These are phyloP conservation scores for Chrysocyon brachyurus DNA, from an alignment of 2,797 vertebrate species.

Conservation along the genomic window DNA sequence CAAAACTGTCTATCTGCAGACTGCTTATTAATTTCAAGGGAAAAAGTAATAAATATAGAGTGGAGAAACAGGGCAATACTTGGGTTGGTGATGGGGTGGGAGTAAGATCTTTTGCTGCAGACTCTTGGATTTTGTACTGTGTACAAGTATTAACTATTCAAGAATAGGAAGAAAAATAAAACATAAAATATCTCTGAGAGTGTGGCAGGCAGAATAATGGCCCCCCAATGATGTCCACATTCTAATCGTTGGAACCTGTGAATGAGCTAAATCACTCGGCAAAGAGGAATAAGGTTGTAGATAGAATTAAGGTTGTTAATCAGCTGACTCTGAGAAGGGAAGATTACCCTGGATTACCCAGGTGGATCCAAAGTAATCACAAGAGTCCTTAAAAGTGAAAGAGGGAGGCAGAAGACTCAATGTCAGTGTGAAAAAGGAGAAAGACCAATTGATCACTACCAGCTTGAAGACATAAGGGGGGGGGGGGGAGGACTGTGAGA, in stretches of 20 bases:
- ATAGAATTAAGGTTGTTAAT: constrained; percentile 2
- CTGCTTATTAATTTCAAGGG: constrained; percentile 21
- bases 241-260: constrained; percentile 5
- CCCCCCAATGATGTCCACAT: neutral
- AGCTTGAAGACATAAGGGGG: neutral
- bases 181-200: constrained; percentile 40
- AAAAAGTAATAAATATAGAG: neutral
- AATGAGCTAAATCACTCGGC: neutral
- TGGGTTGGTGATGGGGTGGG: neutral
- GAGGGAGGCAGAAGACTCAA: neutral
- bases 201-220: constrained; percentile 11
- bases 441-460: neutral
- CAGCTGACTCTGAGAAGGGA: neutral
- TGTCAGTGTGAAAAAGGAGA: neutral
- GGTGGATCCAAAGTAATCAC: neutral
- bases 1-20: neutral
- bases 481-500: neutral
- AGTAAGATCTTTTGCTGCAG: constrained; percentile 47
- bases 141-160: constrained; percentile 47
- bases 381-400: neutral
- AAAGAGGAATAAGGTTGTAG: neutral
- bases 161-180: constrained; percentile 53
- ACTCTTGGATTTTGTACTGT: constrained; percentile 19
- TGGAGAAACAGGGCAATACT: neutral
- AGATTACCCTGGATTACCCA: neutral